Evolutionary conservation across 2,797 vertebrate genomes (phyloP).

Genomic region (Hemitrygon akajei): DNA sequence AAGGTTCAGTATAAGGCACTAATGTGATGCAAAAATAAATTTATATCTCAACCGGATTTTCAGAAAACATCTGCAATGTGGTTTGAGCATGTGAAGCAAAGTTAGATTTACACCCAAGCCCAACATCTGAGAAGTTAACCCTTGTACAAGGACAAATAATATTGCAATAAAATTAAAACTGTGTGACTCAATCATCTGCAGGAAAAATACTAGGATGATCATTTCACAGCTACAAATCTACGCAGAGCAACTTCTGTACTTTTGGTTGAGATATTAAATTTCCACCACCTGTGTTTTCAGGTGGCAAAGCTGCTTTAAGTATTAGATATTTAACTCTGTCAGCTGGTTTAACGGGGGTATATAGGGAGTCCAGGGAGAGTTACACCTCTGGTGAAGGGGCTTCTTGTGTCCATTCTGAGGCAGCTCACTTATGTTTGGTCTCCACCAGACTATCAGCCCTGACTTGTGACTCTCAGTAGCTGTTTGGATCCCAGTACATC

Average conservation of each 20-base stretch:
- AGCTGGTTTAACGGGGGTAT: not conserved
- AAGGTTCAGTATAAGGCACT: not conserved
- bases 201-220: not conserved
- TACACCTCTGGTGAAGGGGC: too few species aligned
- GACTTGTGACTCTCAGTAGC: too few species aligned
- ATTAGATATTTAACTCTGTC: not conserved
- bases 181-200: not conserved
- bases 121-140: not conserved
- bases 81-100: not conserved
- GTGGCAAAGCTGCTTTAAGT: not conserved
- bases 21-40: not conserved
- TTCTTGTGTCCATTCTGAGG: too few species aligned
- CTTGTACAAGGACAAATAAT: not conserved
- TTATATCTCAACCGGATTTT: not conserved
- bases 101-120: not conserved
- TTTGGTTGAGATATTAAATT: not conserved
- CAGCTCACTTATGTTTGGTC: too few species aligned
- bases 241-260: not conserved
- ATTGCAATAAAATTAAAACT: not conserved
- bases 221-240: not conserved
- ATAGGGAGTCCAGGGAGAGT: too few species aligned
- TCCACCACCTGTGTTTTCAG: not conserved
- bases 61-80: not conserved
- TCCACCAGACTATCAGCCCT: too few species aligned
- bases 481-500: too few species aligned